phyloP scores from a whole-genome alignment of 2,888 invertebrate genomes.

The Eueremaeus valkanovi region DNA sequence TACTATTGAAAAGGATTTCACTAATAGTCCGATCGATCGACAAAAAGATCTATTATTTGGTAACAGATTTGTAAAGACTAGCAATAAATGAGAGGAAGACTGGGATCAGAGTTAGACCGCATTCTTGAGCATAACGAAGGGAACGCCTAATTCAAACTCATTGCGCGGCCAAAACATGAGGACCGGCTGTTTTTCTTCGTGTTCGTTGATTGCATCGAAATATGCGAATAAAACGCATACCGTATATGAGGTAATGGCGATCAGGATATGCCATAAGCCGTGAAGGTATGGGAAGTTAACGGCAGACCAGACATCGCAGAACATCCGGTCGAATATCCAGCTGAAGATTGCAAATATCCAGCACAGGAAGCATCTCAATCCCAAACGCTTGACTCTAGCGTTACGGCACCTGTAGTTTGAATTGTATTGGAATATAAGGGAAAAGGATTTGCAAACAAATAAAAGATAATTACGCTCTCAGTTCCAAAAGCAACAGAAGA shows the following conservation, averaged over 20 bases:
- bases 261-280: conserved; percentile 75
- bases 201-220: conserved; percentile 68
- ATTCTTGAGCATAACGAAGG: conserved; percentile 60
- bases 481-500: conserved; percentile 63
- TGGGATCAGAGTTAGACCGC: conserved; percentile 16
- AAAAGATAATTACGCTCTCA: conserved; percentile 60
- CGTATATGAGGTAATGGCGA: conserved; percentile 72
- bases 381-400: conserved; percentile 66
- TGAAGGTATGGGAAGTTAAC: conserved; percentile 77
- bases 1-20: not conserved
- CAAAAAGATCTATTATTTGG: not conserved
- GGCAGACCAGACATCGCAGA: conserved; percentile 72
- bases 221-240: conserved; percentile 73
- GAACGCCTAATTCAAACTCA: conserved; percentile 68
- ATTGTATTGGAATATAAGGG: not conserved
- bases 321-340: conserved; percentile 72
- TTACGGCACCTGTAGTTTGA: conserved; percentile 56
- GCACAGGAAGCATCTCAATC: conserved; percentile 65
- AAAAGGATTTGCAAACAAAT: not conserved
- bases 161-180: conserved; percentile 67
- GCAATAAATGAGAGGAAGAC: conserved; percentile 17
- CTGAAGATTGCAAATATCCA: conserved; percentile 68
- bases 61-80: not conserved
- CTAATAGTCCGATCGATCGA: not conserved
- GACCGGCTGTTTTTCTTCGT: conserved; percentile 65